phyloP scores from a whole-genome alignment of 2,797 vertebrate species.

The Mormyrops attenuatus region DNA sequence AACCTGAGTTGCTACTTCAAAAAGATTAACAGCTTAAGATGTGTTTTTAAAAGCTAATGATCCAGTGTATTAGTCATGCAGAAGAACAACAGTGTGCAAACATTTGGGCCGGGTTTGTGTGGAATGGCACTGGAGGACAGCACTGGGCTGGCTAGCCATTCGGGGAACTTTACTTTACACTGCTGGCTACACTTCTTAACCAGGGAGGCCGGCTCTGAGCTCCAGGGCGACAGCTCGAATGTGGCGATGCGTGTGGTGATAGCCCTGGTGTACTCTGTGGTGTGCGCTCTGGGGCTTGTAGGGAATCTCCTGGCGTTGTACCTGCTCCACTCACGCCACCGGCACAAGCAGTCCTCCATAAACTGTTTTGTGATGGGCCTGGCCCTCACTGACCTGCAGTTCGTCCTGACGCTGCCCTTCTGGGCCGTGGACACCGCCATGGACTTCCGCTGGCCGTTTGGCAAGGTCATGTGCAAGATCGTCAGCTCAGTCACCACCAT shows the following conservation, averaged over 20 bases:
- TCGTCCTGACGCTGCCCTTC: slow-evolving; percentile 67
- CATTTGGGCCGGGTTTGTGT: slow-evolving; percentile 52
- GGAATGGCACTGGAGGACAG: slow-evolving; percentile 51
- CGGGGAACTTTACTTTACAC: slow-evolving; percentile 60
- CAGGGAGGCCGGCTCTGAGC: slow-evolving; percentile 56
- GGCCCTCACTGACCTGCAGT: slow-evolving; percentile 66
- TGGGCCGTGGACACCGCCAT: slow-evolving; percentile 64
- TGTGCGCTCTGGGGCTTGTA: slow-evolving; percentile 67
- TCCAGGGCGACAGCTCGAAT: slow-evolving; percentile 61
- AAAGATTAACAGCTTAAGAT: not conserved
- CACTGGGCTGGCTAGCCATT: slow-evolving; percentile 30
- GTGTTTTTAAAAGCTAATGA: slow-evolving; percentile 19
- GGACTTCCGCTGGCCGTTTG: slow-evolving; percentile 71
- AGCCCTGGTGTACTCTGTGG: slow-evolving; percentile 65
- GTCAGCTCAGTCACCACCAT: slow-evolving; percentile 68
- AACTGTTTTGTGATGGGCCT: slow-evolving; percentile 68
- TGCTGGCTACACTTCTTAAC: slow-evolving; percentile 68
- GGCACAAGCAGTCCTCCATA: slow-evolving; percentile 64
- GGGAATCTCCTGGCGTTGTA: slow-evolving; percentile 69
- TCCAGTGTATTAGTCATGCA: slow-evolving; percentile 48
- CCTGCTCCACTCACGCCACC: slow-evolving; percentile 64
- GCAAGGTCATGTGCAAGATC: slow-evolving; percentile 65
- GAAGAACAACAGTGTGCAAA: slow-evolving; percentile 53
- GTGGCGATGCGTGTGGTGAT: slow-evolving; percentile 62
- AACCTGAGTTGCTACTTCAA: not conserved